Evolutionary conservation across 2,113 vertebrate genomes (phyloP).

Genomic region (zebrafish (Danio rerio)): DNA sequence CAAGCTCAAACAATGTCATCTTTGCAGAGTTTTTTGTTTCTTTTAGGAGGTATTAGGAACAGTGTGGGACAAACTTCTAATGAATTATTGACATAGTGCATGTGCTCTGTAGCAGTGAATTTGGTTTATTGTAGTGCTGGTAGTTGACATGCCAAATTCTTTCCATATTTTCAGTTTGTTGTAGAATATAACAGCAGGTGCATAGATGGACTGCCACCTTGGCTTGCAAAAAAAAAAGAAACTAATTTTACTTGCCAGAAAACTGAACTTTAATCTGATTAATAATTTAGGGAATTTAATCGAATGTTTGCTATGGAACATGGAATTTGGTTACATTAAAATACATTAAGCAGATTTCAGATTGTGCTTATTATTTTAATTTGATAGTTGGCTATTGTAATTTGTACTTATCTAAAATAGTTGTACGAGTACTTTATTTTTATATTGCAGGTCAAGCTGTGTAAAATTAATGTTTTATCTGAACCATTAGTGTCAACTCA

Average conservation of each 20-base stretch:
- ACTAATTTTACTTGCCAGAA: conserved; percentile 61
- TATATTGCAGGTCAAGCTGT: too few relatives aligned
- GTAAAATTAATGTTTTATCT: not conserved
- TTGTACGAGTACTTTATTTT: not conserved
- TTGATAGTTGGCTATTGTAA: not conserved
- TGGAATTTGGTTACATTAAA: not conserved
- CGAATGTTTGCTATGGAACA: conserved; percentile 34
- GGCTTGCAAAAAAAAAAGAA: conserved; percentile 51
- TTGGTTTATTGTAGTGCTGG: conserved; percentile 66
- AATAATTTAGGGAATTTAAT: conserved; percentile 63
- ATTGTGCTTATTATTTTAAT: not conserved
- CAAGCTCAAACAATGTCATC: too few relatives aligned
- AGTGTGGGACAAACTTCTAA: conserved; percentile 54
- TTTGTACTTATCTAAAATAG: not conserved
- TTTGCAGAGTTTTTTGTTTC: too few relatives aligned
- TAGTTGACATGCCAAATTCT: conserved; percentile 75
- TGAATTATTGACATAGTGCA: conserved; percentile 55
- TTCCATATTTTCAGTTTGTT: conserved; percentile 78
- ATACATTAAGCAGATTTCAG: not conserved
- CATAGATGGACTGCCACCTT: conserved; percentile 66
- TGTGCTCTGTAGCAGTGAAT: conserved; percentile 53
- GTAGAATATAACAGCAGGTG: conserved; percentile 79
- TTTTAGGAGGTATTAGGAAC: conserved; percentile 17
- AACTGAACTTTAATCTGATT: conserved; percentile 17
- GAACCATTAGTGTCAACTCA: too few relatives aligned